Conservation (phyloP, 2,888 invertebrate genomes). For the Beris chalybata region DNA sequence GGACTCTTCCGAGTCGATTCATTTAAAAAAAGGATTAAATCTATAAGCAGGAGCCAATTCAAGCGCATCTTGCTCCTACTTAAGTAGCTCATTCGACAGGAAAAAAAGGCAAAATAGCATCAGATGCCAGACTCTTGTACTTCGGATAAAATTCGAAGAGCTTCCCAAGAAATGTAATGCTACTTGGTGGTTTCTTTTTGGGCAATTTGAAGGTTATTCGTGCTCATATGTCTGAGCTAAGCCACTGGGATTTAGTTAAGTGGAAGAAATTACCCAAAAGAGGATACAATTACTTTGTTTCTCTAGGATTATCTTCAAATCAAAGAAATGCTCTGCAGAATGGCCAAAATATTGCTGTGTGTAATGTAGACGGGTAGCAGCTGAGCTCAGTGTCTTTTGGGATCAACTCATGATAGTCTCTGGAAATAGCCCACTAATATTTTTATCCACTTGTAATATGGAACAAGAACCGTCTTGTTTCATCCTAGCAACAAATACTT, state of each 20-base stretch:
- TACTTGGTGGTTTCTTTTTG: slow-evolving; percentile 3
- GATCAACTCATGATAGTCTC: neutral
- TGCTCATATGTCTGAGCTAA: slow-evolving; percentile 46
- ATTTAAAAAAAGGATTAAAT: too few species aligned
- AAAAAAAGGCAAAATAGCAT: too few species aligned
- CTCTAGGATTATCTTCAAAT: slow-evolving; percentile 51
- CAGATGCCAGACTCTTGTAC: too few species aligned
- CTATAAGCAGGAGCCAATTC: too few species aligned
- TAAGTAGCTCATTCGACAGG: too few species aligned
- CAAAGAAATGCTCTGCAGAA: slow-evolving; percentile 49
- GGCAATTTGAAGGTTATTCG: neutral
- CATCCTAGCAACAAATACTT: too few species aligned
- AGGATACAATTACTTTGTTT: slow-evolving; percentile 48
- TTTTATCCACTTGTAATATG: neutral
- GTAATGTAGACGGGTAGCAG: too few species aligned
- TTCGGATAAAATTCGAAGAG: neutral
- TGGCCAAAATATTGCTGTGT: slow-evolving; percentile 19
- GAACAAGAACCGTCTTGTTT: neutral
- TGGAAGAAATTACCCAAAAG: slow-evolving; percentile 53
- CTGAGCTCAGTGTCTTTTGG: too few species aligned
- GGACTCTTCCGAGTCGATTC: too few species aligned
- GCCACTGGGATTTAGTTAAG: slow-evolving; percentile 51
- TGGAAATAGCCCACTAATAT: neutral
- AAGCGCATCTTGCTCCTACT: too few species aligned
- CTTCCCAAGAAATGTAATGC: neutral